Evolutionary conservation across 2,888 invertebrate genomes (phyloP).

Genomic region (Eupithecia vulgata): DNA sequence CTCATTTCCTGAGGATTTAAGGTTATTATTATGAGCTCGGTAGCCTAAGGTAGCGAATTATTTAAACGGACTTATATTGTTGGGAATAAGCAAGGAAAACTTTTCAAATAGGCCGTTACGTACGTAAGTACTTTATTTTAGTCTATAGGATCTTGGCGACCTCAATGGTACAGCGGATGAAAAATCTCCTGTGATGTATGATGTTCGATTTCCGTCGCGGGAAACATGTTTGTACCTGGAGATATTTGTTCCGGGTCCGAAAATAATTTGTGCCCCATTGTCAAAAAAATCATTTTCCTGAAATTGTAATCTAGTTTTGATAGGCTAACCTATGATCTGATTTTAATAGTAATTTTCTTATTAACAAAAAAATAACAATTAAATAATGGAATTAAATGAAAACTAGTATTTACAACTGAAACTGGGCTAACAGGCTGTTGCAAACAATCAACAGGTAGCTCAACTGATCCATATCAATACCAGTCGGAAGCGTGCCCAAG

Average conservation of each 20-base stretch:
- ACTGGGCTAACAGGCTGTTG: no score
- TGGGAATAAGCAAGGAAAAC: background rate
- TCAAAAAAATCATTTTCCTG: background rate
- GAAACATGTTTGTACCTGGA: background rate
- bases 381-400: no score
- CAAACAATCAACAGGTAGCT: no score
- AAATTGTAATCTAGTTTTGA: background rate
- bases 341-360: no score
- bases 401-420: no score
- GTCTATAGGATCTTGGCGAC: background rate
- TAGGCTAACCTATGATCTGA: no score
- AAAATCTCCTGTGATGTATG: background rate
- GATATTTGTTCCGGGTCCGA: background rate
- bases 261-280: background rate
- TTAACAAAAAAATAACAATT: no score
- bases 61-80: background rate
- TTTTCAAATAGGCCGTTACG: background rate
- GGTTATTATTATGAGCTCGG: constrained; percentile 5
- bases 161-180: background rate
- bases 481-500: no score
- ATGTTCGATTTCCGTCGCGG: background rate
- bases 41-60: background rate
- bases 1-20: constrained; percentile 38
- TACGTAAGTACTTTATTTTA: background rate
- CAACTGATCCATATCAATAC: no score